A percentile compares a stretch with the other conserved stretches of the same genome.
These are phyloP conservation scores for Acanthurus tractus DNA, from an alignment of 2,797 vertebrate genomes.

Conservation along the genomic window DNA sequence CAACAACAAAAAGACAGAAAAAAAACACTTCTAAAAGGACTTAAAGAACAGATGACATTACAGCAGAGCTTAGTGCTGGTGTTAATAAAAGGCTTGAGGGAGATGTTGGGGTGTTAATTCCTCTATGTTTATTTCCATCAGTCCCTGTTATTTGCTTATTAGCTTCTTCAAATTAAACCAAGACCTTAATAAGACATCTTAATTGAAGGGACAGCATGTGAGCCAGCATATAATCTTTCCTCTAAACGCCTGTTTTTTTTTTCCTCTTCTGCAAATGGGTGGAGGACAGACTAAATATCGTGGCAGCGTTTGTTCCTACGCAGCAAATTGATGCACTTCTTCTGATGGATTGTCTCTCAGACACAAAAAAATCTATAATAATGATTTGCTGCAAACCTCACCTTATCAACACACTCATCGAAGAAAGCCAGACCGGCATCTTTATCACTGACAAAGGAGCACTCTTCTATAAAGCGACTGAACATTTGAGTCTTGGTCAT, in stretches of 20 bases:
- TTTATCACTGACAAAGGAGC: constrained; percentile 99
- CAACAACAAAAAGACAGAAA: neutral
- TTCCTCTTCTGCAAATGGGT: neutral
- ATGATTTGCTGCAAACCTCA: constrained; percentile 77
- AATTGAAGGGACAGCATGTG: constrained; percentile 31
- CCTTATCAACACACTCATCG: constrained; percentile 99
- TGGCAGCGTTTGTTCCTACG: constrained; percentile 24
- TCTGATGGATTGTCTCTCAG: constrained; percentile 29
- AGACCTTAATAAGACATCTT: constrained; percentile 33
- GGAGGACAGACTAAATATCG: constrained; percentile 16
- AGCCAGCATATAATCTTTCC: constrained; percentile 39
- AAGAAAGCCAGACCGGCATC: constrained; percentile 98
- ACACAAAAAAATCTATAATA: constrained; percentile 34
- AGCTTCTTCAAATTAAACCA: constrained; percentile 36
- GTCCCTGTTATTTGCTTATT: constrained; percentile 49
- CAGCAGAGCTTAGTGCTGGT: constrained; percentile 8
- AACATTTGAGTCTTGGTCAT: constrained; percentile 99
- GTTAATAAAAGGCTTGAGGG: constrained; percentile 28
- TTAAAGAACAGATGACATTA: constrained; percentile 7
- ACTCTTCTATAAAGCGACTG: constrained; percentile 98
- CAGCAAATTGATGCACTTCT: neutral
- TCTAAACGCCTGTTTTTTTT: constrained; percentile 26
- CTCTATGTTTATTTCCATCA: constrained; percentile 45
- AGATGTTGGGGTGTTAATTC: constrained; percentile 43
- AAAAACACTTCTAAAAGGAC: neutral